Percentiles rank a stretch among this genome's conserved stretches.
These are phyloP conservation scores for Herminia tarsipennalis DNA, from an alignment of 2,888 invertebrate species.

Conservation along the genomic window DNA sequence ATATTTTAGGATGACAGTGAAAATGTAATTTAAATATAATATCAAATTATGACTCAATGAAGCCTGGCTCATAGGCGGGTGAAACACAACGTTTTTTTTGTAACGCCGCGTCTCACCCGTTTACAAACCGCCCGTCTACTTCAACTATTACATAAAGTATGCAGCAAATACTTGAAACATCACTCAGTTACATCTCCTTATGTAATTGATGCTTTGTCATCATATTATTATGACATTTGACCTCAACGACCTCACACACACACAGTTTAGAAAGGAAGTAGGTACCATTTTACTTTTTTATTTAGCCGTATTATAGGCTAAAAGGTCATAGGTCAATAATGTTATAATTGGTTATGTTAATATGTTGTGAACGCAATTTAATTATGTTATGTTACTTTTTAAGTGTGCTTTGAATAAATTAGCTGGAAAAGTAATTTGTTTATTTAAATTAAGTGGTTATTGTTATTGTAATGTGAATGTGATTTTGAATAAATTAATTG, in stretches of 20 bases:
- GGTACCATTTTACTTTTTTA: conserved; percentile 1
- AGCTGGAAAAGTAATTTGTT: too few species aligned
- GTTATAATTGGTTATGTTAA: conserved; percentile 1
- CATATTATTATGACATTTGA: conserved; percentile 34
- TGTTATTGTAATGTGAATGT: too few species aligned
- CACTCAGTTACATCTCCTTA: conserved; percentile 21
- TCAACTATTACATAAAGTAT: conserved; percentile 17
- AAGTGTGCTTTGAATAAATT: too few species aligned
- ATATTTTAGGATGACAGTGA: too few species aligned
- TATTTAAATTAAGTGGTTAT: too few species aligned
- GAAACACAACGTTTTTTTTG: neutral
- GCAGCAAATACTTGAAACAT: conserved; percentile 18
- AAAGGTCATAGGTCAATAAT: conserved; percentile 6
- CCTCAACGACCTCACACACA: conserved; percentile 23
- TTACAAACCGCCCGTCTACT: conserved; percentile 11
- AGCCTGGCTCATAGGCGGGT: too few species aligned
- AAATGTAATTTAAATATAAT: too few species aligned
- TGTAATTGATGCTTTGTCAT: conserved; percentile 31
- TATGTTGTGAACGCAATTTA: neutral
- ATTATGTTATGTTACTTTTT: too few species aligned
- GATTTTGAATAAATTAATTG: too few species aligned
- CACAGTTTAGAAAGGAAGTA: conserved; percentile 17
- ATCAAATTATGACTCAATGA: too few species aligned
- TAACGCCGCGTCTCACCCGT: conserved; percentile 6
- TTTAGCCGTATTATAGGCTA: neutral